phyloP scores from a whole-genome alignment of 2,797 vertebrate species.

The Helostoma temminkii region DNA sequence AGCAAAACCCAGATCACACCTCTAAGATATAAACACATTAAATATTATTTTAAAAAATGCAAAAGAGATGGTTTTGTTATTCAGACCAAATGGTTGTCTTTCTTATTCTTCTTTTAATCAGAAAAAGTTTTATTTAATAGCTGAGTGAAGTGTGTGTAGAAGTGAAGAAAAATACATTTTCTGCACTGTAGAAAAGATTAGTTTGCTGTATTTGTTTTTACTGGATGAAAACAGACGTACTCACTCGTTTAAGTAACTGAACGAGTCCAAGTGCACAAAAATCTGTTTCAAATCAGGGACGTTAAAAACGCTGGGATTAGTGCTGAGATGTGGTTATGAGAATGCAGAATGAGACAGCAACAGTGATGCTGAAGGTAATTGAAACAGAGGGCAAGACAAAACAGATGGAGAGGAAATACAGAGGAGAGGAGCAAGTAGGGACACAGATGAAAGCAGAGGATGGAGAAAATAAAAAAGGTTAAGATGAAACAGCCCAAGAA shows the following conservation, averaged over 20 bases:
- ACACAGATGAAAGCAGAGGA: conserved; percentile 24
- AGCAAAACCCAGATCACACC: not conserved
- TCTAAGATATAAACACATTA: not conserved
- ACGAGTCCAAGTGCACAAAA: not conserved
- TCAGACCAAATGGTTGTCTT: not conserved
- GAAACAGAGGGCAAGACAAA: conserved; percentile 37
- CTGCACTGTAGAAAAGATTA: too few species aligned
- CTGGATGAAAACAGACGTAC: not conserved
- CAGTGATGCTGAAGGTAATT: conserved; percentile 19
- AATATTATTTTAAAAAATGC: not conserved
- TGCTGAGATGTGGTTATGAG: conserved; percentile 7
- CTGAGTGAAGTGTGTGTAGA: not conserved
- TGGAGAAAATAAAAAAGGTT: conserved; percentile 35
- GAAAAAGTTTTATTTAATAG: not conserved
- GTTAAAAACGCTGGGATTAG: conserved; percentile 15
- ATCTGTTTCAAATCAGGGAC: conserved; percentile 7
- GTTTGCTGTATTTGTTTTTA: not conserved
- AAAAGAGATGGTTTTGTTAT: not conserved
- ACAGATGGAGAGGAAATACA: conserved; percentile 54
- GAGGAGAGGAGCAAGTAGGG: not conserved
- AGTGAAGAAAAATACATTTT: not conserved
- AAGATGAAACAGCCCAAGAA: conserved; percentile 34
- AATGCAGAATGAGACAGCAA: conserved; percentile 24
- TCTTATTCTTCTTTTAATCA: not conserved
- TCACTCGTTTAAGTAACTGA: not conserved